Evolutionary conservation across 2,888 invertebrate genomes (phyloP).

Genomic region (Drosophila mercatorum): DNA sequence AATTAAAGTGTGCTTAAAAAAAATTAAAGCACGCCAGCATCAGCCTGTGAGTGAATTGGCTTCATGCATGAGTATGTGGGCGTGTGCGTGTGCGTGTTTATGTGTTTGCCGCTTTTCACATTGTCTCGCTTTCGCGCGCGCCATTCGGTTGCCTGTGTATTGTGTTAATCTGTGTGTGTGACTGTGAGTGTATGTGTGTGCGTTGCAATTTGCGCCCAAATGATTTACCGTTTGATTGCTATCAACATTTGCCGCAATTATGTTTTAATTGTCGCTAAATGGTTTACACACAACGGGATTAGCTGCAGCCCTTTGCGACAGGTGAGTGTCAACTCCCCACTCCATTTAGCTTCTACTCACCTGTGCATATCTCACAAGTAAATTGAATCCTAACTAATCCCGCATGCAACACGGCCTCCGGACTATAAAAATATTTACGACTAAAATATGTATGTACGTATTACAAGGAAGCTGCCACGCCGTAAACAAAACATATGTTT

Average conservation of each 20-base stretch:
- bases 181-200: slow-evolving; percentile 25
- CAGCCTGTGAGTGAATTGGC: slow-evolving; percentile 17
- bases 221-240: slow-evolving; percentile 71
- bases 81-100: background rate
- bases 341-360: background rate
- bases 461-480: slow-evolving; percentile 43
- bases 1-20: slow-evolving; percentile 50
- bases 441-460: slow-evolving; percentile 61
- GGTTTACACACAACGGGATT: slow-evolving; percentile 73
- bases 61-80: background rate
- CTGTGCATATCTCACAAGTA: slow-evolving; percentile 35
- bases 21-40: slow-evolving; percentile 45
- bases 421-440: slow-evolving; percentile 82
- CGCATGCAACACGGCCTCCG: slow-evolving; percentile 34
- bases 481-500: slow-evolving; percentile 67
- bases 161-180: slow-evolving; percentile 16
- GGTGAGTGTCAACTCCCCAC: slow-evolving; percentile 39
- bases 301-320: slow-evolving; percentile 50
- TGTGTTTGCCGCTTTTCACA: slow-evolving; percentile 26
- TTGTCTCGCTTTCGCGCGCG: slow-evolving; percentile 59
- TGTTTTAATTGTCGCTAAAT: slow-evolving; percentile 77
- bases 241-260: slow-evolving; percentile 74
- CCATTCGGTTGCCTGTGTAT: slow-evolving; percentile 32
- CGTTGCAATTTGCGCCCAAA: slow-evolving; percentile 55
- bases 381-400: slow-evolving; percentile 65